phyloP scores from a whole-genome alignment of 2,113 vertebrate genomes.

The Mobula birostris region DNA sequence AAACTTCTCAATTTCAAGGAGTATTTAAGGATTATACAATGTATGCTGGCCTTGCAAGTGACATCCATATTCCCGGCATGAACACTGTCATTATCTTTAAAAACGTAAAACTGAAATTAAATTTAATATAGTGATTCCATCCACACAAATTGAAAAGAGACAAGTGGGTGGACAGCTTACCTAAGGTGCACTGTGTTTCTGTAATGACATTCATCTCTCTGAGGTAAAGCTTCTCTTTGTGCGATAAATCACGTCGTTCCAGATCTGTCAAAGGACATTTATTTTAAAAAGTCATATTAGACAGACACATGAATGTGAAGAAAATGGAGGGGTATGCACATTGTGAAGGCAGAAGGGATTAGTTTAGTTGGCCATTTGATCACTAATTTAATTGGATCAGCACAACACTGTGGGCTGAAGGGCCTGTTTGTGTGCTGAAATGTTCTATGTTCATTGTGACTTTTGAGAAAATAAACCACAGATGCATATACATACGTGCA shows the following conservation, averaged over 20 bases:
- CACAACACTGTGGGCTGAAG: too few relatives aligned
- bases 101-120: not conserved
- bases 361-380: too few relatives aligned
- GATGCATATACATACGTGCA: not conserved
- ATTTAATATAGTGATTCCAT: not conserved
- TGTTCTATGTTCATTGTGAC: not conserved
- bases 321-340: too few relatives aligned
- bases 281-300: not conserved
- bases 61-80: not conserved
- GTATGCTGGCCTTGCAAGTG: too few relatives aligned
- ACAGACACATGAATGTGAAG: too few relatives aligned
- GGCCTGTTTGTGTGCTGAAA: too few relatives aligned
- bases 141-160: not conserved
- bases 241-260: constrained; percentile 92
- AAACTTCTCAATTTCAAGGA: too few relatives aligned
- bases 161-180: constrained; percentile 52
- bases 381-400: too few relatives aligned
- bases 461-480: not conserved
- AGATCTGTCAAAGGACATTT: constrained; percentile 66
- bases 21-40: too few relatives aligned
- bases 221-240: constrained; percentile 95
- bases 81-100: not conserved
- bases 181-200: constrained; percentile 93
- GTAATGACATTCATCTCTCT: constrained; percentile 95
- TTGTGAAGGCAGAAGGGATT: too few relatives aligned